Evolutionary conservation across 2,888 invertebrate species (phyloP).

Genomic region (Chrysodeixis includens): DNA sequence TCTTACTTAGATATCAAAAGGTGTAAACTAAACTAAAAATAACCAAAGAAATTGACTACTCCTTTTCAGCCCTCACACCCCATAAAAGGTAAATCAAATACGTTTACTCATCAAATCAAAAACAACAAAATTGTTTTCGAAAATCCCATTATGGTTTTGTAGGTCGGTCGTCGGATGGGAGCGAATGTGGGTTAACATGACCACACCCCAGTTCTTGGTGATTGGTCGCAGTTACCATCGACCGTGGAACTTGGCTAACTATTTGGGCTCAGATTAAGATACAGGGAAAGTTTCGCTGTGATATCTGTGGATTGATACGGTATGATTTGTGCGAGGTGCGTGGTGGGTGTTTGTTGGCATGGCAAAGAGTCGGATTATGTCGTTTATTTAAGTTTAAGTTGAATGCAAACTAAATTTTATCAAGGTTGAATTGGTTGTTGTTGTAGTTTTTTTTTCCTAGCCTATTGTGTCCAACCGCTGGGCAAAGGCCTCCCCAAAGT

Average conservation of each 20-base stretch:
- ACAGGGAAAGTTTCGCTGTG: neutral
- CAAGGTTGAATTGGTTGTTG: no score
- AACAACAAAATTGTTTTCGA: conserved; percentile 1
- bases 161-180: neutral
- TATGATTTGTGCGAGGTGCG: no score
- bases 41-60: no score
- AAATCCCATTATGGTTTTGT: neutral
- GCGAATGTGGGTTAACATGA: neutral
- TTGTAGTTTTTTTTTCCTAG: no score
- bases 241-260: neutral
- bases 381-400: no score
- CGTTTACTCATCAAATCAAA: neutral
- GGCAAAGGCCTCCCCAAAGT: no score
- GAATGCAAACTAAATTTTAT: no score
- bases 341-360: no score
- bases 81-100: neutral
- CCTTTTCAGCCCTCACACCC: neutral
- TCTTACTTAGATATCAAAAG: no score
- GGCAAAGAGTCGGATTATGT: no score
- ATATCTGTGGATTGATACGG: neutral
- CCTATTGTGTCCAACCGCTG: no score
- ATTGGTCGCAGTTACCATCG: neutral
- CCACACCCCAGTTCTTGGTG: neutral
- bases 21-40: no score
- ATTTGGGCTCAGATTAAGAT: neutral